Conservation (phyloP, 2,888 invertebrate species). For the Baronia brevicornis region DNA sequence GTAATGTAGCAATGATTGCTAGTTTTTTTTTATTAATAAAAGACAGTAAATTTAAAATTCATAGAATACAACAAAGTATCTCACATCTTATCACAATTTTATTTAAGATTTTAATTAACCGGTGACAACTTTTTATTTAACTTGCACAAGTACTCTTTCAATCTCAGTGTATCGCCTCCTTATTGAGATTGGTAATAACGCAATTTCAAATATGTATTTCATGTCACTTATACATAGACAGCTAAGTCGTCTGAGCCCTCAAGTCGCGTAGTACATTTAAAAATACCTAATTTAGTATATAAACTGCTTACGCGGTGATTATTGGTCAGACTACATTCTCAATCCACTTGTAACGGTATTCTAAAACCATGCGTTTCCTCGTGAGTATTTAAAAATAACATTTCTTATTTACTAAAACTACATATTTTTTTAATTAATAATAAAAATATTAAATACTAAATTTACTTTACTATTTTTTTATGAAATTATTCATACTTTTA, state of each 20-base stretch:
- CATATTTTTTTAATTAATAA: background rate
- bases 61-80: too few species aligned
- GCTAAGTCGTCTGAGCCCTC: slow-evolving; percentile 27
- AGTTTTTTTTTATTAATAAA: too few species aligned
- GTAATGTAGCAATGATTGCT: too few species aligned
- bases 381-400: slow-evolving; percentile 36
- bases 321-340: slow-evolving; percentile 47
- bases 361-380: slow-evolving; percentile 46
- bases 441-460: background rate
- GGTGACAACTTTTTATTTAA: too few species aligned
- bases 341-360: slow-evolving; percentile 32
- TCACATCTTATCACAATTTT: too few species aligned
- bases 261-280: slow-evolving; percentile 21
- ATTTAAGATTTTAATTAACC: too few species aligned
- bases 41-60: too few species aligned
- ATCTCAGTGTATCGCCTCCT: background rate
- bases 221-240: slow-evolving; percentile 12
- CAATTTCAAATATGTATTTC: slow-evolving; percentile 4
- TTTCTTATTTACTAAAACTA: background rate
- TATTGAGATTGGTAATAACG: background rate
- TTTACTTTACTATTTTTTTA: background rate
- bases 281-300: slow-evolving; percentile 49
- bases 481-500: too few species aligned
- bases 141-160: too few species aligned
- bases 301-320: slow-evolving; percentile 38